Evolutionary conservation across 1,140 invertebrate genomes (phyloP).

Genomic region (Oreohelix idahoensis): DNA sequence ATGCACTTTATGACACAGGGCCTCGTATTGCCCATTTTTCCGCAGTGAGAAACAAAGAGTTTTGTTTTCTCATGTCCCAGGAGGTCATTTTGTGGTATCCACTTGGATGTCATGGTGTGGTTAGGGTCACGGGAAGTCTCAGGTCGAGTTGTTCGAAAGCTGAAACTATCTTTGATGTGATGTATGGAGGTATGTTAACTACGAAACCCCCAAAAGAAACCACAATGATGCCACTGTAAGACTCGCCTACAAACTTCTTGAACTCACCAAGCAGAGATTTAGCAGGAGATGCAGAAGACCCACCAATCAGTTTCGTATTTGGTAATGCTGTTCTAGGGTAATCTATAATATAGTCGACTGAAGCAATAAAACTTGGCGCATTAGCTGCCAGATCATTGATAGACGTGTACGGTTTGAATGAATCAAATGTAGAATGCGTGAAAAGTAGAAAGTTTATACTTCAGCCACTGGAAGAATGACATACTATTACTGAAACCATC

Average conservation of each 20-base stretch:
- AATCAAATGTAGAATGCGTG: neutral
- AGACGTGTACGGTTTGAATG: constrained; percentile 24
- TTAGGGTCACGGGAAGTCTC: constrained; percentile 31
- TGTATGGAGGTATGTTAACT: constrained; percentile 9
- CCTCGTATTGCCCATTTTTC: constrained; percentile 58
- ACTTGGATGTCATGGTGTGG: constrained; percentile 30
- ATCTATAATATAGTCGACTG: constrained; percentile 50
- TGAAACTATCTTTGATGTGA: constrained; percentile 37
- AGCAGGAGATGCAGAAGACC: constrained; percentile 34
- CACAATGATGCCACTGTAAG: constrained; percentile 42
- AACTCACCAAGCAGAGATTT: constrained; percentile 33
- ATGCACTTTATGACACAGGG: constrained; percentile 56
- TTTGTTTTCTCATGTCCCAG: constrained; percentile 43
- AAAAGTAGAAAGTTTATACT: neutral
- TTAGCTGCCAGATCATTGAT: constrained; percentile 1
- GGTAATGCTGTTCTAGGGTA: constrained; percentile 48
- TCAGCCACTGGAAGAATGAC: constrained; percentile 23
- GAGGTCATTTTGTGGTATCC: constrained; percentile 48
- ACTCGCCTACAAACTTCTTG: constrained; percentile 31
- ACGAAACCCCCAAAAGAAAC: constrained; percentile 48
- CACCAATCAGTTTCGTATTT: constrained; percentile 52
- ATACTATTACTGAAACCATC: constrained; percentile 20
- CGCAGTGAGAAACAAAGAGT: constrained; percentile 61
- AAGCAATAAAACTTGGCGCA: constrained; percentile 43
- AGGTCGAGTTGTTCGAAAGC: constrained; percentile 30